Percentiles rank a stretch among this genome's conserved stretches.
Evolutionary conservation across 2,888 invertebrate species (phyloP).

Genomic region (Eristalis intricaria): DNA sequence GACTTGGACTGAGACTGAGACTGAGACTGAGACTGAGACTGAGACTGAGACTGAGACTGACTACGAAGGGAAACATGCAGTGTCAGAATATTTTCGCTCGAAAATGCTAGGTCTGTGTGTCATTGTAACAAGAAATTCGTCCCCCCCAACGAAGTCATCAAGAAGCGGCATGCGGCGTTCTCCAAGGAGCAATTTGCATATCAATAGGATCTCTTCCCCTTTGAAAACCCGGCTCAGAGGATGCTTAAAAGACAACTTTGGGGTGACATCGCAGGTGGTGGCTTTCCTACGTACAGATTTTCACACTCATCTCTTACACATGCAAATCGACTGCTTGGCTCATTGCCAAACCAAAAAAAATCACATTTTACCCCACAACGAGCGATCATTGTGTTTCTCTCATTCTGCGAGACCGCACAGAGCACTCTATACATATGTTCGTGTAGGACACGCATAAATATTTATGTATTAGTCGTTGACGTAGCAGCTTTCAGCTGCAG

Average conservation of each 20-base stretch:
- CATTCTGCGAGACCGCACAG: neutral
- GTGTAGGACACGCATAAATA: conserved; percentile 22
- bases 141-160: neutral
- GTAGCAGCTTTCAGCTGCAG: conserved; percentile 3
- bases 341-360: conserved; percentile 32
- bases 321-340: conserved; percentile 50
- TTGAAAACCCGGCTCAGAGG: conserved; percentile 8
- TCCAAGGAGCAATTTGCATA: conserved; percentile 12
- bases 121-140: neutral
- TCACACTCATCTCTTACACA: conserved; percentile 20
- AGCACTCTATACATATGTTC: neutral
- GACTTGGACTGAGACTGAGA: no score
- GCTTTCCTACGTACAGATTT: conserved; percentile 1
- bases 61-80: no score
- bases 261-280: conserved; percentile 13
- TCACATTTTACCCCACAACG: neutral
- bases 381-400: conserved; percentile 17
- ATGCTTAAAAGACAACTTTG: conserved; percentile 5
- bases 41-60: no score
- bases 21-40: no score
- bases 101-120: neutral
- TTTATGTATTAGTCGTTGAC: conserved; percentile 34
- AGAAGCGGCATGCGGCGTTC: conserved; percentile 5
- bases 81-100: neutral
- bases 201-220: conserved; percentile 3